phyloP scores from a whole-genome alignment of 2,888 invertebrate genomes.

The Hydriomena furcata region DNA sequence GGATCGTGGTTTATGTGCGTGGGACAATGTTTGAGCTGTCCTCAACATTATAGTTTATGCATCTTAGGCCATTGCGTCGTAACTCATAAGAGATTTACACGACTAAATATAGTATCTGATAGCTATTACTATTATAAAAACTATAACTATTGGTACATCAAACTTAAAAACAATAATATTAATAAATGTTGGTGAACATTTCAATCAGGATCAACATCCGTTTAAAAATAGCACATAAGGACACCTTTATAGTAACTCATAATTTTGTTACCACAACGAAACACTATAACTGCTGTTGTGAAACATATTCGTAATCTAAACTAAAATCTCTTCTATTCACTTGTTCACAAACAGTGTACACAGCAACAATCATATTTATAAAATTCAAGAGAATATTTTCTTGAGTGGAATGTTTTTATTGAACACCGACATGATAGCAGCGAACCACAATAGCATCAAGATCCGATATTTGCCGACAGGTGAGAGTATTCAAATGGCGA shows the following conservation, averaged over 20 bases:
- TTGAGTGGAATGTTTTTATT: background rate
- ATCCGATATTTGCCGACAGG: slow-evolving; percentile 26
- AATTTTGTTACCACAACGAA: no score
- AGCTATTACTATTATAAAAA: no score
- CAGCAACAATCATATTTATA: background rate
- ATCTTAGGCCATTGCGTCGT: background rate
- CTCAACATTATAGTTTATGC: slow-evolving; percentile 7
- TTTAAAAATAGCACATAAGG: no score
- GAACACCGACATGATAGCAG: background rate
- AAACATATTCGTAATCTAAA: no score
- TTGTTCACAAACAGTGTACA: no score
- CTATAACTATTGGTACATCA: no score
- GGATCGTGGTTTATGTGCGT: slow-evolving; percentile 11
- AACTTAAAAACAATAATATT: no score
- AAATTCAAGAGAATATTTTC: background rate
- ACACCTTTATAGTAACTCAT: no score
- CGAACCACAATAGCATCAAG: slow-evolving; percentile 18
- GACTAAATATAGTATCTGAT: background rate
- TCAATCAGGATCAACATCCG: no score
- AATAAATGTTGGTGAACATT: no score
- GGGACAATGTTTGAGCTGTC: slow-evolving; percentile 4
- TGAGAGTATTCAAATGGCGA: slow-evolving; percentile 56
- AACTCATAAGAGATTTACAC: background rate
- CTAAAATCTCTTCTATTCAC: no score
- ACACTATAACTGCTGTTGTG: no score